These are phyloP conservation scores for Paracentrotus lividus DNA, from an alignment of 53 echinoderm and acorn worm genomes.

Conservation along the genomic window DNA sequence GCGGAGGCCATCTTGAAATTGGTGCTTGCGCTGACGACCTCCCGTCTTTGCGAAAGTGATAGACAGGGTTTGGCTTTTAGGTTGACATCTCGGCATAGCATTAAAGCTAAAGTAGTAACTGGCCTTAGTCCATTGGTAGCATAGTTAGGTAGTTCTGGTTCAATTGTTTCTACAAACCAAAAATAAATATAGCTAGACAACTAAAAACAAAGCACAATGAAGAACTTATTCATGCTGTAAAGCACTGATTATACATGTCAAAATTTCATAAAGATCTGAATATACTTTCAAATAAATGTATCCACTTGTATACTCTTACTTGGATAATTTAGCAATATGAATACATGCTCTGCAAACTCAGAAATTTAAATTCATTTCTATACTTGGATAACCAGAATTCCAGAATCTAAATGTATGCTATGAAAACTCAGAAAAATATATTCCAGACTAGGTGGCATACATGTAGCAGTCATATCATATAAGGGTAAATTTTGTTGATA, in stretches of 20 bases:
- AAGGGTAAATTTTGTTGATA: too few species aligned
- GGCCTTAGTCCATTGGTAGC: not conserved
- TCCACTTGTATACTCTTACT: too few species aligned
- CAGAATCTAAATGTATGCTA: too few species aligned
- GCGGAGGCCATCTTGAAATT: conserved; percentile 64
- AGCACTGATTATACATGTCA: too few species aligned
- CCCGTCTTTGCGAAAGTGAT: conserved; percentile 75
- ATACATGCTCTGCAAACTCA: too few species aligned
- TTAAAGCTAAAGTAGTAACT: not conserved
- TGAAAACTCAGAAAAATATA: too few species aligned
- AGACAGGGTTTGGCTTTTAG: conserved; percentile 60
- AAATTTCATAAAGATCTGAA: not conserved
- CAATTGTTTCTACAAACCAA: not conserved
- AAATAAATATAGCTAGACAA: not conserved
- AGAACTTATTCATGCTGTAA: not conserved
- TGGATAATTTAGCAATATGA: too few species aligned
- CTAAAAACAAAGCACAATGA: not conserved
- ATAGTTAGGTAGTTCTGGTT: conserved; percentile 27
- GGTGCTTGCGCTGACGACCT: conserved; percentile 75
- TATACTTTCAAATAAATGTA: too few species aligned
- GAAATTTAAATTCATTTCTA: too few species aligned
- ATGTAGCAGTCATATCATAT: too few species aligned
- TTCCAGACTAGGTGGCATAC: too few species aligned
- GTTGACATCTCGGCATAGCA: conserved; percentile 73
- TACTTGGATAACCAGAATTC: too few species aligned